Base-by-base conservation (phyloP, 2,113 vertebrate genomes). In the Pithys albifrons region DNA sequence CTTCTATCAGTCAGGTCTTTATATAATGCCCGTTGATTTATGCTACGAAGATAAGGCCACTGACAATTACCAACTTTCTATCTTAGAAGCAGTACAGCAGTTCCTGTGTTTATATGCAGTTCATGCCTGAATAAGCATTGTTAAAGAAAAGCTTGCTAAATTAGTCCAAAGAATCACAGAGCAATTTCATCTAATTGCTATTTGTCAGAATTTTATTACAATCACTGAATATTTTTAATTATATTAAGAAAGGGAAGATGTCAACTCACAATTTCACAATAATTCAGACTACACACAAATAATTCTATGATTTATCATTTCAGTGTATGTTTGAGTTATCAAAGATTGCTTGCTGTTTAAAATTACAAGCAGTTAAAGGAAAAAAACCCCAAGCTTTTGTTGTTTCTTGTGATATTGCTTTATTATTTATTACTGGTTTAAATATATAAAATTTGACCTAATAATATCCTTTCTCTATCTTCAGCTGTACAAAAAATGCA, bases 111-210 rank as follows among this genome's bases (percentile, higher is more conserved):
- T 90, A 93, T 67, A 74, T 14, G 43, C 35, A 83, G 81, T 82
- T 91, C 58, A 76, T 73, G 58, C 39, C 49, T 87, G 78, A 87
- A n/a, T 73, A 88, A 88, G 31, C 52, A 76, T 67, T 95, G 54
- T 70, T 89, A 81, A 91, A 92, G 73, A 89, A 92, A n/a, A 89
- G 33, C 70, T 93, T 87, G 80, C 61, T 95, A 94, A 94, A 95
- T 95, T 93, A 96, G 77, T 82, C 83, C 73, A 82, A 91, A 77
- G 91, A 95, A 92, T 78, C 70, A 24, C 76, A 85, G 28, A 94
- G 91, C 84, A 95, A 95, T 95, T 94, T 95, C 41, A 95, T 65
- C 80, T 94, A 95, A 95, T 94, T 96, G 84, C 66, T 35, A 57
- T 86, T 95, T 93, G 69, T 95, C 83, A 93, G 87, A 96, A 80